Evolutionary conservation across 2,797 vertebrate genomes (phyloP).

Genomic region (Cynodonichthys magdalenae): DNA sequence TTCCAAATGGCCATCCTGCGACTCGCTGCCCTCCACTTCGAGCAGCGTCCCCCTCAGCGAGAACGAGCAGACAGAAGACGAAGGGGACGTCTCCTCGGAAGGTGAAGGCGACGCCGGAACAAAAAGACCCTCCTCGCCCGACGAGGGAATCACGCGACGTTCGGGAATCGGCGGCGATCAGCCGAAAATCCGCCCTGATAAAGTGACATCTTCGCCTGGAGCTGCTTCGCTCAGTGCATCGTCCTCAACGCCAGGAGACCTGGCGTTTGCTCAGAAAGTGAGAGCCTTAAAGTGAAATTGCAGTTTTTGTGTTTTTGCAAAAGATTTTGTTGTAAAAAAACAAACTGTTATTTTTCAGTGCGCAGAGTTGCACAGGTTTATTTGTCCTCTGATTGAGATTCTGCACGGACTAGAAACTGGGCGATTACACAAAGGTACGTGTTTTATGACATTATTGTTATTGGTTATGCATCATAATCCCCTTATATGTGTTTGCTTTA

Average conservation of each 20-base stretch:
- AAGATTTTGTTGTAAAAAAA: background rate
- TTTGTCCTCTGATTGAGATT: constrained; percentile 83
- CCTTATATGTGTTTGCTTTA: background rate
- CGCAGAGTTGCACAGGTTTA: constrained; percentile 85
- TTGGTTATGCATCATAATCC: background rate
- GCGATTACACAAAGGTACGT: constrained; percentile 86
- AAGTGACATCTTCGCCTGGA: constrained; percentile 14
- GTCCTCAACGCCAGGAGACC: constrained; percentile 80
- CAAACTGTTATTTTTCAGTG: constrained; percentile 75
- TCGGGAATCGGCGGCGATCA: constrained; percentile 22
- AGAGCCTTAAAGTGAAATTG: constrained; percentile 6
- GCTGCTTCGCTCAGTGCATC: constrained; percentile 27
- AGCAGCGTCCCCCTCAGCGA: constrained; percentile 74
- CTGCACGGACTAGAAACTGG: constrained; percentile 87
- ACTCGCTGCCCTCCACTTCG: constrained; percentile 68
- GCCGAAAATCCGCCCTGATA: constrained; percentile 8
- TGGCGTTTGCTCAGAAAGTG: constrained; percentile 89
- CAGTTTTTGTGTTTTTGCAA: background rate
- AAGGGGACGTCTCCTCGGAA: constrained; percentile 73
- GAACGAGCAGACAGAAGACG: constrained; percentile 78
- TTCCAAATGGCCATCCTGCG: constrained; percentile 74
- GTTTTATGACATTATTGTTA: background rate
- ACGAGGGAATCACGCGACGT: constrained; percentile 19
- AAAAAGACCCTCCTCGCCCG: constrained; percentile 26
- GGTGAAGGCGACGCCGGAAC: constrained; percentile 56